These are phyloP conservation scores for Bathybates hornii DNA, from an alignment of 2,113 vertebrate species.

Conservation along the genomic window DNA sequence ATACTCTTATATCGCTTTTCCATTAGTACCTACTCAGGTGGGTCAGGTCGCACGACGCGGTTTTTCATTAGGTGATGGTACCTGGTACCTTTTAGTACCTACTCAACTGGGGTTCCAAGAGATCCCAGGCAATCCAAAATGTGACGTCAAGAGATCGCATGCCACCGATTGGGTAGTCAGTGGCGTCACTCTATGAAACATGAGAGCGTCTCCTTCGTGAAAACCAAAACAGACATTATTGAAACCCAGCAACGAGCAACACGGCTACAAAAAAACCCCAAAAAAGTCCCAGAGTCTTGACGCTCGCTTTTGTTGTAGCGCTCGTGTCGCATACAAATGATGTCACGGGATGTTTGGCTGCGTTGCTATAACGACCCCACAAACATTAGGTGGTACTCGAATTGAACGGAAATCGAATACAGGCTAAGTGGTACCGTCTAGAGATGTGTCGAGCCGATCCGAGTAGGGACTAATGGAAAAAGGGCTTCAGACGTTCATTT, in stretches of 20 bases:
- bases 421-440: not conserved
- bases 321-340: fast-evolving
- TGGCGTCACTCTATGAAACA: not conserved
- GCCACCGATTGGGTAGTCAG: not conserved
- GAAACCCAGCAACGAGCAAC: not conserved
- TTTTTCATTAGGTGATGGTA: not conserved
- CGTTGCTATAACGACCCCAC: fast-evolving
- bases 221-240: not conserved
- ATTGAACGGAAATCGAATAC: not conserved
- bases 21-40: not conserved
- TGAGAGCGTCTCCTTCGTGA: not conserved
- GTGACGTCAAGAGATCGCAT: fast-evolving
- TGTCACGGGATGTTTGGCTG: not conserved
- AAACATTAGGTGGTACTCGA: fast-evolving
- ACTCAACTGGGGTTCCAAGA: not conserved
- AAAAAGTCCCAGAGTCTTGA: not conserved
- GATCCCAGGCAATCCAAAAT: not conserved
- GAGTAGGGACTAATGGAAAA: not conserved
- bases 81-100: not conserved
- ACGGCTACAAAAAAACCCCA: fast-evolving
- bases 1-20: not conserved
- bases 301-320: not conserved
- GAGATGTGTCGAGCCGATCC: not conserved
- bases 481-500: not conserved
- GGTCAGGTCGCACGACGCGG: fast-evolving